phyloP scores from a whole-genome alignment of 2,113 vertebrate genomes.

The Cyanoramphus novaezelandiae region DNA sequence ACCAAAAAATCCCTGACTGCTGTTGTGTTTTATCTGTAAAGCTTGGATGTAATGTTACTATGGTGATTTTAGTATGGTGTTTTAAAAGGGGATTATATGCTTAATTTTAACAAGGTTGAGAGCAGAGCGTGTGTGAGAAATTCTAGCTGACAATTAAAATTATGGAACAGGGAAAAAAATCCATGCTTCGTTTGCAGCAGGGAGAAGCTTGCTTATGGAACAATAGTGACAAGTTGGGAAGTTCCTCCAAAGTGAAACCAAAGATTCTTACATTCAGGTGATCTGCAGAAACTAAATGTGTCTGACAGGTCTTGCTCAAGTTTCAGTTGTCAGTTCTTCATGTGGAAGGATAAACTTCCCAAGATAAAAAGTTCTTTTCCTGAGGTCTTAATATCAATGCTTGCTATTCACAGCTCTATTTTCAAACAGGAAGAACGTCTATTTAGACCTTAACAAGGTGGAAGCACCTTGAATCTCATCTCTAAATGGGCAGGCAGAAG shows the following conservation, averaged over 20 bases:
- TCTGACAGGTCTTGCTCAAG: background rate
- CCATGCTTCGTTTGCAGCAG: constrained; percentile 17
- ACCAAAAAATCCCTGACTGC: constrained; percentile 55
- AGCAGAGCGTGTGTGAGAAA: constrained; percentile 70
- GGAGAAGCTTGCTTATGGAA: constrained; percentile 49
- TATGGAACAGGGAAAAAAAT: background rate
- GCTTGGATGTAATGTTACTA: constrained; percentile 75
- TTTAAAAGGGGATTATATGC: constrained; percentile 78
- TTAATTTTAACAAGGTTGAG: constrained; percentile 80
- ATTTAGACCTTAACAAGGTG: background rate
- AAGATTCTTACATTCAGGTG: background rate
- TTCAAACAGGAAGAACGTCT: background rate
- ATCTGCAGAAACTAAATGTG: background rate
- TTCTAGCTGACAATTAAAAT: constrained; percentile 70
- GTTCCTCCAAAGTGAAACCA: background rate
- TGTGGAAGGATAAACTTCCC: background rate
- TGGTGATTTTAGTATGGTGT: constrained; percentile 73
- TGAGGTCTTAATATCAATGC: background rate
- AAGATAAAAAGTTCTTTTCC: background rate
- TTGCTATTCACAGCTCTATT: background rate
- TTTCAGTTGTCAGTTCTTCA: background rate
- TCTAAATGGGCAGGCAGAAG: background rate
- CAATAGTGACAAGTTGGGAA: constrained; percentile 27
- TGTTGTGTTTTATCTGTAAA: constrained; percentile 70
- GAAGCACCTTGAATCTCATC: background rate